Percentiles rank a stretch among this genome's conserved stretches.
Conservation (phyloP, 2,113 vertebrate species). For the Ammodytes dubius region DNA sequence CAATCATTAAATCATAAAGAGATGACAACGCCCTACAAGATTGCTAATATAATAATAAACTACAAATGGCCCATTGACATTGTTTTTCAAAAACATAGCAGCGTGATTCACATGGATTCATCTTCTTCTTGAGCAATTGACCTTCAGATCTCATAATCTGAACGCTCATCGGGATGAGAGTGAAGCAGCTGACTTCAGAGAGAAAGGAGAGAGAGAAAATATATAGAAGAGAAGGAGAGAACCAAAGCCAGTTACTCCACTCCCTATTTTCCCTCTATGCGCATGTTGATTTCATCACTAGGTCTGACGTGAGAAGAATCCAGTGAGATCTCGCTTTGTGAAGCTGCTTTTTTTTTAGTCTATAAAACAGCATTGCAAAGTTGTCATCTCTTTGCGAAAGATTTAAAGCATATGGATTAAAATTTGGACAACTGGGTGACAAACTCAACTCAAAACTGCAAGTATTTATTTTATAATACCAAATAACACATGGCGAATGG, state of each 20-base stretch:
- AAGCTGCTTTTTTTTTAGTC: conserved; percentile 7
- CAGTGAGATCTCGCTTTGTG: conserved; percentile 14
- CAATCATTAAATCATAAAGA: conserved; percentile 38
- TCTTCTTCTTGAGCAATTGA: conserved; percentile 28
- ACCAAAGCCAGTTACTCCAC: conserved; percentile 58
- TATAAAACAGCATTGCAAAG: conserved; percentile 20
- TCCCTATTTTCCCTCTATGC: conserved; percentile 72
- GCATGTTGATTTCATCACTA: conserved; percentile 75
- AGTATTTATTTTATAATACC: conserved; percentile 19
- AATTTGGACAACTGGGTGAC: conserved; percentile 20
- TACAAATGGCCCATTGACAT: conserved; percentile 1
- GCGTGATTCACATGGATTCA: background rate
- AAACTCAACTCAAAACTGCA: background rate
- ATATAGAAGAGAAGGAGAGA: conserved; percentile 20
- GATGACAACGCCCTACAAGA: conserved; percentile 20
- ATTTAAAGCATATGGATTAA: background rate
- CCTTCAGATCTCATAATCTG: conserved; percentile 84
- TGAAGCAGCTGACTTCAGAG: conserved; percentile 57
- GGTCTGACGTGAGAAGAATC: conserved; percentile 46
- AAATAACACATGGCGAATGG: background rate
- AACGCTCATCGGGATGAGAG: conserved; percentile 74
- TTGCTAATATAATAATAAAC: background rate
- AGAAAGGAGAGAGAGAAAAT: conserved; percentile 5
- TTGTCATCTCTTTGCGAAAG: conserved; percentile 13
- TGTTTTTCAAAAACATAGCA: background rate